Evolutionary conservation across 64 coral and sea anemone species (phyloP).

Genomic region (Dendrophyllia cribrosa): DNA sequence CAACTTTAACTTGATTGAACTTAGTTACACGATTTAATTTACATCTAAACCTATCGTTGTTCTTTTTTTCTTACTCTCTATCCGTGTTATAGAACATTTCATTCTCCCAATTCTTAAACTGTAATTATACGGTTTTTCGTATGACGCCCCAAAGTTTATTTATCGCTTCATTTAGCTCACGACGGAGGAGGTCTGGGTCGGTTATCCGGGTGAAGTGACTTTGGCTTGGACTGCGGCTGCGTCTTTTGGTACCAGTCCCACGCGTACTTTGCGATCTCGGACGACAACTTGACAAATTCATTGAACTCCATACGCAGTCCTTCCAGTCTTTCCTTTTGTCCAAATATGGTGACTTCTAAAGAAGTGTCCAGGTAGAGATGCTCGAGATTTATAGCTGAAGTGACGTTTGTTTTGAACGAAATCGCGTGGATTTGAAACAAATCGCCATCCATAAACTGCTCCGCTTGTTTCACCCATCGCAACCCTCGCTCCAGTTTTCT

Average conservation of each 20-base stretch:
- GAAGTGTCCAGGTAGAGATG: slow-evolving; percentile 77
- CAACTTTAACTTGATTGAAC: neutral
- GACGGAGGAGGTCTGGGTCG: slow-evolving; percentile 46
- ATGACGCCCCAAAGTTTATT: too few species aligned
- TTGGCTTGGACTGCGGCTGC: slow-evolving; percentile 29
- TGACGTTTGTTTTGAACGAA: slow-evolving; percentile 82
- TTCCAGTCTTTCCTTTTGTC: slow-evolving; percentile 75
- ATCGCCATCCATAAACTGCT: slow-evolving; percentile 62
- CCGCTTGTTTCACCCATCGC: slow-evolving; percentile 85
- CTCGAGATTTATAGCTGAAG: slow-evolving; percentile 55
- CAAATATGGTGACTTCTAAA: slow-evolving; percentile 97
- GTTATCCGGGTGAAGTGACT: slow-evolving; percentile 46
- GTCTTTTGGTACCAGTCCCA: slow-evolving; percentile 90
- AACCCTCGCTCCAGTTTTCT: slow-evolving; percentile 60
- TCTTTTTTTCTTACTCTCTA: neutral
- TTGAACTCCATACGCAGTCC: slow-evolving; percentile 80
- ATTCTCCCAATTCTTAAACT: neutral
- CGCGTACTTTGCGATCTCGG: slow-evolving; percentile 92
- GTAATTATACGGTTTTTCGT: neutral
- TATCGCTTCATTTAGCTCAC: neutral
- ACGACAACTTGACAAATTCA: slow-evolving; percentile 78
- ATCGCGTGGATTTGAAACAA: slow-evolving; percentile 90
- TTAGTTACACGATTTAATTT: neutral
- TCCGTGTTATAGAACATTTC: neutral
- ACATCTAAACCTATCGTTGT: neutral